These are phyloP conservation scores for Hofmannophila pseudospretella DNA, from an alignment of 2,888 invertebrate species.

Conservation along the genomic window DNA sequence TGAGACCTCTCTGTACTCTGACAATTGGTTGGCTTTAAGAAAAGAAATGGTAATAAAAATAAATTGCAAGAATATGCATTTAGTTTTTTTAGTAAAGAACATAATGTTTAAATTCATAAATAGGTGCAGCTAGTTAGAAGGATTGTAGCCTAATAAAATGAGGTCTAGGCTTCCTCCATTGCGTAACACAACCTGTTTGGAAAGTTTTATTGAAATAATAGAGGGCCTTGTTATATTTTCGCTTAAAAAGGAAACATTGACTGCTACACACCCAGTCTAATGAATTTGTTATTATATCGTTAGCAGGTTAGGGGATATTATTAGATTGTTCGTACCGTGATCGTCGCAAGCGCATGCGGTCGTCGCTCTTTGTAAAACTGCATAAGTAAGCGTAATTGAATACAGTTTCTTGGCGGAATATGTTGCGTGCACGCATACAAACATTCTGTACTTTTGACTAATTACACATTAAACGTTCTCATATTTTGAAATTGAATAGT, in stretches of 20 bases:
- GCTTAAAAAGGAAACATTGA: neutral
- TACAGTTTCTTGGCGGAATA: slow-evolving; percentile 7
- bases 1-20: slow-evolving; percentile 26
- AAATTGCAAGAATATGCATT: no score
- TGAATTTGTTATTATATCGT: slow-evolving; percentile 14
- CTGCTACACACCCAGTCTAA: no score
- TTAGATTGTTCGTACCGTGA: slow-evolving; percentile 43
- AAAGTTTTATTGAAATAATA: no score
- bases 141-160: no score
- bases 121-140: no score
- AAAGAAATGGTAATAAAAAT: slow-evolving; percentile 39
- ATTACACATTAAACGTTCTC: neutral
- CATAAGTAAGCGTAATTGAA: slow-evolving; percentile 19
- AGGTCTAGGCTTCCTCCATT: no score
- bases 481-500: slow-evolving; percentile 1
- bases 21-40: slow-evolving; percentile 29
- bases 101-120: no score
- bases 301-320: slow-evolving; percentile 40
- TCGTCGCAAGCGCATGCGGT: slow-evolving; percentile 41
- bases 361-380: slow-evolving; percentile 50
- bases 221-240: no score
- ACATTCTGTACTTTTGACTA: neutral
- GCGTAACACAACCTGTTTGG: no score
- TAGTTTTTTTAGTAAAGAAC: no score
- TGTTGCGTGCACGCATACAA: slow-evolving; percentile 5